Conservation (phyloP, 2,113 vertebrate species). For the Recurvirostra avosetta region DNA sequence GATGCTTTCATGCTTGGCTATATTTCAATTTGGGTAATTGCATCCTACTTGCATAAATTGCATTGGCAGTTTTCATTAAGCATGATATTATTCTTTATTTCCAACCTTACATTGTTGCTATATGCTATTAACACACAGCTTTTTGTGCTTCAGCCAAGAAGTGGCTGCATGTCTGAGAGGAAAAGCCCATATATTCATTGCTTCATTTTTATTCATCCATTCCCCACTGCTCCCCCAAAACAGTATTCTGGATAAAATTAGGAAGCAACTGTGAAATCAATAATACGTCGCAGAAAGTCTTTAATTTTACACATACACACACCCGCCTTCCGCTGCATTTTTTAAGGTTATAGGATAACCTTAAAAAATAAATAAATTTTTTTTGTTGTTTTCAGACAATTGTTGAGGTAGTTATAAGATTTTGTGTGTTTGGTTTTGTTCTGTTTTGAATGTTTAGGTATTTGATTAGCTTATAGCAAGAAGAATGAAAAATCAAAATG, state of each 20-base stretch:
- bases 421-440: background rate
- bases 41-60: slow-evolving; percentile 19
- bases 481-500: background rate
- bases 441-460: background rate
- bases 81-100: slow-evolving; percentile 11
- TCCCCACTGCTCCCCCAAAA: background rate
- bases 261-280: background rate
- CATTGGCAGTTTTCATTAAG: slow-evolving; percentile 20
- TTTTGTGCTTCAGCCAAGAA: background rate
- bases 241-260: background rate
- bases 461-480: background rate
- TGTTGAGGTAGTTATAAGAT: background rate
- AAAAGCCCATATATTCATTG: background rate
- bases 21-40: background rate
- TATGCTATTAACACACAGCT: background rate
- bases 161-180: background rate
- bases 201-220: background rate
- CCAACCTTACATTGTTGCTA: background rate
- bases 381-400: background rate
- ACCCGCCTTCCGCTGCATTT: accelerated
- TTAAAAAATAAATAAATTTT: background rate
- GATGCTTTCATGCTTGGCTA: background rate
- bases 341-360: background rate
- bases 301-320: background rate
- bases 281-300: background rate